Conservation (phyloP, 2,797 vertebrate genomes). For the Allobates femoralis region DNA sequence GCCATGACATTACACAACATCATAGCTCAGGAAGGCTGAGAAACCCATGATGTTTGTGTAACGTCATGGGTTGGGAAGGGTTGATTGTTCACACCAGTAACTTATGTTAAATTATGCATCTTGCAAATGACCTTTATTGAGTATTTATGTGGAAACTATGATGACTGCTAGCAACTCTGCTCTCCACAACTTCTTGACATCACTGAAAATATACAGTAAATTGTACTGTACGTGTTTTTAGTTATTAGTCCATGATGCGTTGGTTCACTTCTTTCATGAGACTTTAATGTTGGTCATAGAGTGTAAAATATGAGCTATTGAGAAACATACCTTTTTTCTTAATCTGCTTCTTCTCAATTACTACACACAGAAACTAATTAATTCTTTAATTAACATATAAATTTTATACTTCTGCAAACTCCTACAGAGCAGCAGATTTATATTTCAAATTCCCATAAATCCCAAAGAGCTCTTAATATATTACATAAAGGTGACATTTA, state of each 20-base stretch:
- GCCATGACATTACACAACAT: no score
- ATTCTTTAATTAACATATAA: slow-evolving; percentile 59
- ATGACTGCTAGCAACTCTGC: neutral
- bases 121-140: neutral
- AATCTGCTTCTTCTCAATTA: slow-evolving; percentile 27
- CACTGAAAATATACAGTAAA: neutral
- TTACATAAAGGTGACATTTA: slow-evolving; percentile 61
- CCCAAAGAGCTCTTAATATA: slow-evolving; percentile 46
- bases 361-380: slow-evolving; percentile 53
- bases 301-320: neutral
- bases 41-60: no score
- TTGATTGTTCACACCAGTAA: no score
- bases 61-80: no score
- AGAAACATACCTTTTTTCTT: slow-evolving; percentile 47
- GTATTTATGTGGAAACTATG: neutral
- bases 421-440: slow-evolving; percentile 57
- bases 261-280: neutral
- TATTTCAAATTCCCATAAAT: slow-evolving; percentile 59
- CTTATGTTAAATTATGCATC: no score
- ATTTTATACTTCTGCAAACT: slow-evolving; percentile 55
- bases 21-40: no score
- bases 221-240: neutral
- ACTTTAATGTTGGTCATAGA: neutral
- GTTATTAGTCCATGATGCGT: neutral
- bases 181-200: neutral